These are phyloP conservation scores for Heterotis niloticus DNA, from an alignment of 2,113 vertebrate species.

Conservation along the genomic window DNA sequence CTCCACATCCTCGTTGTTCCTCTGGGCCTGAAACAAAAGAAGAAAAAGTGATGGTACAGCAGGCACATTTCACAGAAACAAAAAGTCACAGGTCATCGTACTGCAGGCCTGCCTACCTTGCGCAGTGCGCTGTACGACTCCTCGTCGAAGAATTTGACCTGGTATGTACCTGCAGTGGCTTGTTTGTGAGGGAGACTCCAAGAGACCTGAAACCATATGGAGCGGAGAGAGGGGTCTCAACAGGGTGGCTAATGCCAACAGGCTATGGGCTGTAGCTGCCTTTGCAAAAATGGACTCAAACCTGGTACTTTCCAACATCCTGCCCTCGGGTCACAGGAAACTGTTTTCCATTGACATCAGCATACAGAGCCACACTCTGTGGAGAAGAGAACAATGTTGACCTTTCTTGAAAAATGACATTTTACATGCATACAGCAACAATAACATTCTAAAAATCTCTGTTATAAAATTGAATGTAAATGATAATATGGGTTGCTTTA, in stretches of 20 bases:
- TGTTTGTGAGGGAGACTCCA: conserved; percentile 86
- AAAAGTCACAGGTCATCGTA: not conserved
- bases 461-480: not conserved
- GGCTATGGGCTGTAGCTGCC: not conserved
- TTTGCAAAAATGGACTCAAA: conserved; percentile 39
- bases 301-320: conserved; percentile 88
- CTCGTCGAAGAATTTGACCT: conserved; percentile 88
- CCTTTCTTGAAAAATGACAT: too few species aligned
- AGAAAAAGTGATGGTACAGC: not conserved
- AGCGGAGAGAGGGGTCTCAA: not conserved
- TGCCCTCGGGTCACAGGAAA: conserved; percentile 89
- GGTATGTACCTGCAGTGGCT: conserved; percentile 79
- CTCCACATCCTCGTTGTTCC: conserved; percentile 82
- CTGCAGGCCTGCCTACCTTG: conserved; percentile 60
- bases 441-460: not conserved
- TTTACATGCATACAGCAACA: not conserved
- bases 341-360: conserved; percentile 84
- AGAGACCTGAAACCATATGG: conserved; percentile 69
- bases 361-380: conserved; percentile 84
- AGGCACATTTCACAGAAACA: not conserved
- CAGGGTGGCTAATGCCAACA: not conserved
- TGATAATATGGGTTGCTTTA: not conserved
- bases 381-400: not conserved
- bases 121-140: conserved; percentile 81
- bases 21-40: conserved; percentile 71